These are phyloP conservation scores for Dreissena rostriformis DNA, from an alignment of 1,140 invertebrate genomes.

Conservation along the genomic window DNA sequence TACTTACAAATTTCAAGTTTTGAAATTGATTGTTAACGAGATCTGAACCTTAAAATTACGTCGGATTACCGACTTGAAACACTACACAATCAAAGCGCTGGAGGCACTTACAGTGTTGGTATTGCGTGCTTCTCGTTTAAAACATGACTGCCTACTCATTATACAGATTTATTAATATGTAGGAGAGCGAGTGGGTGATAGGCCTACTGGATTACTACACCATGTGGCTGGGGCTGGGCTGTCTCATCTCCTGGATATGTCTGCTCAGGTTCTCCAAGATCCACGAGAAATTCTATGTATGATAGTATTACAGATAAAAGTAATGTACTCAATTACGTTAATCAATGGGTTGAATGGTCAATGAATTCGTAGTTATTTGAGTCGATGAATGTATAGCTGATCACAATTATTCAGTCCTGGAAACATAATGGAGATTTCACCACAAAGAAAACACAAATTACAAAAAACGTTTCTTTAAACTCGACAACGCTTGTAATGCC, in stretches of 20 bases:
- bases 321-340: neutral
- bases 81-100: too few species aligned
- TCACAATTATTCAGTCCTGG: neutral
- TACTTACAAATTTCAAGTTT: neutral
- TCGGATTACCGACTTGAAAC: too few species aligned
- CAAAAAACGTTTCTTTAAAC: too few species aligned
- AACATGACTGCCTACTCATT: neutral
- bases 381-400: neutral
- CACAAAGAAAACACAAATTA: too few species aligned
- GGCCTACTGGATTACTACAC: slow-evolving; percentile 20
- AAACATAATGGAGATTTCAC: neutral
- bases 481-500: too few species aligned
- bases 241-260: slow-evolving; percentile 24
- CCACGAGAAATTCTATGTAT: slow-evolving; percentile 33
- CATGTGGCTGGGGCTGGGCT: slow-evolving; percentile 22
- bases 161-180: neutral
- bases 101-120: too few species aligned
- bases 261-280: slow-evolving; percentile 20
- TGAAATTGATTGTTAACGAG: too few species aligned
- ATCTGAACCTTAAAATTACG: too few species aligned
- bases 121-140: neutral
- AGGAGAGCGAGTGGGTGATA: slow-evolving; percentile 19
- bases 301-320: neutral
- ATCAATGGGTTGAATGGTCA: neutral
- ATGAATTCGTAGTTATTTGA: neutral